Conservation (phyloP, 2,888 invertebrate species). For the Hetaerina titia region DNA sequence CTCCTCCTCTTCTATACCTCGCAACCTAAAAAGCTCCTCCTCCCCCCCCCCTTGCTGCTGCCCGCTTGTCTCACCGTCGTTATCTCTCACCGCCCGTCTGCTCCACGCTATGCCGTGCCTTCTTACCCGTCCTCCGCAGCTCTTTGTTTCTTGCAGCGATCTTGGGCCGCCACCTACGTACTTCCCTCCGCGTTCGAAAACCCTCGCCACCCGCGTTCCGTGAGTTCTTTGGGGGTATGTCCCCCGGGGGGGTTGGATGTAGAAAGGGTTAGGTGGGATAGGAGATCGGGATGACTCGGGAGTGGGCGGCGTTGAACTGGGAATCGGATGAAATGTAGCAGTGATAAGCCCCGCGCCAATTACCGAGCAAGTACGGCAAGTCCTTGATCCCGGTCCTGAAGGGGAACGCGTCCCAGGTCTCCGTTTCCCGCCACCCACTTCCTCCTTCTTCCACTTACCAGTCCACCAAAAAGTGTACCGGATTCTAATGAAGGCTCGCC, state of each 20-base stretch:
- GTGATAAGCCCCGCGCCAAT: conserved; percentile 39
- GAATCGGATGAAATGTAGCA: neutral
- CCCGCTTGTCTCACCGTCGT: neutral
- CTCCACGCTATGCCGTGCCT: neutral
- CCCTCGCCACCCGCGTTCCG: neutral
- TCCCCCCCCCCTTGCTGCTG: neutral
- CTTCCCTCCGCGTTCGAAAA: neutral
- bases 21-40: neutral
- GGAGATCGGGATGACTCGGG: neutral
- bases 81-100: neutral
- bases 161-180: neutral
- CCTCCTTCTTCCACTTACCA: neutral
- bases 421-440: neutral
- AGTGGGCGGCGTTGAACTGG: neutral
- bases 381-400: neutral
- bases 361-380: neutral
- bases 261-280: no score
- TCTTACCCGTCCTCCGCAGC: neutral
- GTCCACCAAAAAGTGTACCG: no score
- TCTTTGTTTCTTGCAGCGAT: neutral
- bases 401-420: neutral
- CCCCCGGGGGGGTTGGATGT: neutral
- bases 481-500: no score
- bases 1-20: neutral
- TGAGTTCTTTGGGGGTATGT: neutral